Evolutionary conservation across 2,888 invertebrate genomes (phyloP), one percentile per base, ranked within the genome.

Genomic region (Drosophila pseudotalamancana): DNA sequence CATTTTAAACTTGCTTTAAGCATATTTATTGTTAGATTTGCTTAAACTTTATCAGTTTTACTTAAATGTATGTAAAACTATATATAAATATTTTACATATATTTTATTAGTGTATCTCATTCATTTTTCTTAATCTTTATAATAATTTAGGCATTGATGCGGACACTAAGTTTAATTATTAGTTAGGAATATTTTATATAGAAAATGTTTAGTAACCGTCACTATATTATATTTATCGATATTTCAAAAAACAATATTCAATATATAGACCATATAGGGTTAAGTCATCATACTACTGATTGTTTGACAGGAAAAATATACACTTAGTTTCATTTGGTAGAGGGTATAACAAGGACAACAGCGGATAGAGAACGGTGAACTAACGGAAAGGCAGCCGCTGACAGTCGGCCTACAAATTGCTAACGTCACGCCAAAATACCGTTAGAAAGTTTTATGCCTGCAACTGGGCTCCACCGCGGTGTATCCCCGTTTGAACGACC

Each of bases 391-490:
- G 34, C 53, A 57, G 37, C 42, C 9, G 51, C 18, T 18, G 35
- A 11, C 50, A 53, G 72, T 55, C 75, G 86, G 79, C 86, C 84
- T 75, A 76, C 84, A 81, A 81, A 81, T 81, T 71, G 60, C 80
- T 43, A 29, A 35, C 76, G 88, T 76, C 88, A 81, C 88, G 81
- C 80, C 87, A 81, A 83, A 76, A 83, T 66, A 81, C 80, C 84
- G 88, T 81, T 88, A 88, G 81, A 81, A 81, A 81, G 77, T 88
- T 81, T 35, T 59, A 8, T 35, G 34, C 6, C 12, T 12, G 27
- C 31, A 37, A 18, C 51, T 34, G 19, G 19, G 14, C 25, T 34
- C 39, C 50, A 35, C 16, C 18, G 4, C 29, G 14, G 3, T 42
- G 25, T 11, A 6, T 23, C 35, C 25, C 25, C 5, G 16, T 27